Percentiles rank a stretch among this genome's conserved stretches.
These are phyloP conservation scores for Dione vanillae DNA, from an alignment of 2,888 invertebrate species.

Conservation along the genomic window DNA sequence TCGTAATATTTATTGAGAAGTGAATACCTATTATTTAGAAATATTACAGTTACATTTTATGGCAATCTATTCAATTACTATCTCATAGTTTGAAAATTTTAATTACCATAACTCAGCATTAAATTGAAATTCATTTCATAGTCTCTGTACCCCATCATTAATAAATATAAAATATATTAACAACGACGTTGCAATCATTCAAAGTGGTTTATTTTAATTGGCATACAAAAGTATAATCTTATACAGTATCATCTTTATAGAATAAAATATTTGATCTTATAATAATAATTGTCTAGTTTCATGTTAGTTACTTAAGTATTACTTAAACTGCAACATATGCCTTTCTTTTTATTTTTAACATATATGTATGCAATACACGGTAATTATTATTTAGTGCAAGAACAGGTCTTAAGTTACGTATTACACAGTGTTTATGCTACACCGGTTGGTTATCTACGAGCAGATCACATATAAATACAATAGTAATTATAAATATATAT, in stretches of 20 bases:
- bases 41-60: background rate
- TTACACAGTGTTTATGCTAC: conserved; percentile 39
- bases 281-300: background rate
- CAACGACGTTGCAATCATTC: conserved; percentile 2
- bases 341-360: conserved; percentile 35
- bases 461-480: conserved; percentile 2
- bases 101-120: background rate
- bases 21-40: too few relatives aligned
- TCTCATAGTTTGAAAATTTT: background rate
- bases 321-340: conserved; percentile 23
- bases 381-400: conserved; percentile 40
- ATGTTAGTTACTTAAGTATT: conserved; percentile 6
- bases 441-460: conserved; percentile 31
- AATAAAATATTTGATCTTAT: conserved; percentile 9
- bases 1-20: too few relatives aligned
- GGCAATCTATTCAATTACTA: background rate
- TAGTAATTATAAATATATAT: background rate
- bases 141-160: background rate
- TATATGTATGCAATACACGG: conserved; percentile 33
- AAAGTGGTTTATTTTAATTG: conserved; percentile 18
- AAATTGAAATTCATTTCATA: background rate
- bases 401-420: conserved; percentile 43
- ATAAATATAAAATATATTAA: conserved; percentile 2
- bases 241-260: conserved; percentile 8
- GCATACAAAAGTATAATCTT: conserved; percentile 15